Conservation (phyloP, 2,888 invertebrate genomes). For the Macrosiphum euphorbiae region DNA sequence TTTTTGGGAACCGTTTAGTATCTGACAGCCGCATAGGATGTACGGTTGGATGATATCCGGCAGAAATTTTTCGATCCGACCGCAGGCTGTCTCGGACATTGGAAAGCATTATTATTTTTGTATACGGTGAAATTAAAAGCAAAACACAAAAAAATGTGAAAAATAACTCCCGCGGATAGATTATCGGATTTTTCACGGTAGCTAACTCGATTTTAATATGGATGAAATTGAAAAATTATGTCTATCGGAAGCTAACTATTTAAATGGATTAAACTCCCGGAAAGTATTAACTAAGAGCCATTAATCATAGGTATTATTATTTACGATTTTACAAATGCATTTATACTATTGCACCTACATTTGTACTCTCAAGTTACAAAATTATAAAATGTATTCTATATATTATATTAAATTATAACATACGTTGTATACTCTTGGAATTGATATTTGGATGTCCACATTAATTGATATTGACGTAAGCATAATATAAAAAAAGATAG, state of each 20-base stretch:
- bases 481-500: not conserved
- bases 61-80: conserved; percentile 24
- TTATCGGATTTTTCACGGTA: conserved; percentile 55
- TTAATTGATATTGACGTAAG: not conserved
- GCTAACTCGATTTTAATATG: conserved; percentile 28
- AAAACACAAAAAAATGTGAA: conserved; percentile 16
- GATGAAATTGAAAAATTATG: conserved; percentile 20
- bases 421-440: not conserved
- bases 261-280: conserved; percentile 7
- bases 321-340: not conserved
- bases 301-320: not conserved
- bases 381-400: not conserved
- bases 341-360: not conserved
- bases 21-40: conserved; percentile 22
- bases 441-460: not conserved
- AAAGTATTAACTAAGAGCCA: not conserved
- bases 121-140: conserved; percentile 44
- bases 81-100: conserved; percentile 52
- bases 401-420: not conserved
- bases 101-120: conserved; percentile 36
- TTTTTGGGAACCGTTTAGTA: conserved; percentile 42
- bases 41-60: conserved; percentile 49
- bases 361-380: not conserved
- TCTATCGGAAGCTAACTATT: conserved; percentile 6
- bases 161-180: conserved; percentile 39